Percentiles rank a stretch among this genome's conserved stretches.
Conservation (phyloP, 1,140 invertebrate species). For the Conus ventricosus region DNA sequence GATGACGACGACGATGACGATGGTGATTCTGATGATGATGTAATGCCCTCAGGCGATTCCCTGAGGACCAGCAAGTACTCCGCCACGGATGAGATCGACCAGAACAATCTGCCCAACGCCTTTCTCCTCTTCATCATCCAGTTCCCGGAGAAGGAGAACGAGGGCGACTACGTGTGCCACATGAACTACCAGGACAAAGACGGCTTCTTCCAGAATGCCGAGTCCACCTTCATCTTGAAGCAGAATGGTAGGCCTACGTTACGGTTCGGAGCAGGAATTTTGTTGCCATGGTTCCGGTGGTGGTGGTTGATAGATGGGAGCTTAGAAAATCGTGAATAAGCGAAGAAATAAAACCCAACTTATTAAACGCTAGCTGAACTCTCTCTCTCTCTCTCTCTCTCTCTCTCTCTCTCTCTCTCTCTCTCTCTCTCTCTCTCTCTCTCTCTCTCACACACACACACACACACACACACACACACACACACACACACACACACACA, state of each 20-base stretch:
- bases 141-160: constrained; percentile 24
- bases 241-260: not conserved
- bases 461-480: too few species aligned
- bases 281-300: not conserved
- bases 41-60: not conserved
- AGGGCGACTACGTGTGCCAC: not conserved
- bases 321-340: too few species aligned
- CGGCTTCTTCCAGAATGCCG: constrained; percentile 5
- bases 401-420: too few species aligned
- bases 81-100: not conserved
- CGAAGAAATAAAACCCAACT: too few species aligned
- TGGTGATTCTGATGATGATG: too few species aligned
- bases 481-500: too few species aligned
- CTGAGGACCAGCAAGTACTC: constrained; percentile 24
- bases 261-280: not conserved
- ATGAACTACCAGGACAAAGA: constrained; percentile 22
- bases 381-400: too few species aligned
- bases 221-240: not conserved
- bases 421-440: too few species aligned
- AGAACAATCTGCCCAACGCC: not conserved
- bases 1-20: too few species aligned
- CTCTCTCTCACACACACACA: too few species aligned
- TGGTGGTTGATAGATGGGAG: too few species aligned
- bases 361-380: too few species aligned
- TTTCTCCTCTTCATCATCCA: constrained; percentile 13